Conservation (phyloP, 1,140 invertebrate genomes). For the Lordiphosa clarofinis region DNA sequence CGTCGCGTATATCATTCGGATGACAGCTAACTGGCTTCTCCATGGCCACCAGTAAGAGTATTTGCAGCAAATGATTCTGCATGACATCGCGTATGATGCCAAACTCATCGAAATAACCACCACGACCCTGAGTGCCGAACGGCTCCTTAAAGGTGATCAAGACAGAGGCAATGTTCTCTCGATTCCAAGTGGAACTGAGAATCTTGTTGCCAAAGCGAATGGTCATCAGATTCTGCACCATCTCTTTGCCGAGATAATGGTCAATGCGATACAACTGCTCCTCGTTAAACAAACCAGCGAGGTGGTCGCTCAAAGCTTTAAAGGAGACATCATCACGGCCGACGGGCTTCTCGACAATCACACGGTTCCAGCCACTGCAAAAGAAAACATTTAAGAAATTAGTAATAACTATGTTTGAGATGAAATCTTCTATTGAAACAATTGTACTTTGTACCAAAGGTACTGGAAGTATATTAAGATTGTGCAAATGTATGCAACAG, state of each 20-base stretch:
- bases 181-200: conserved; percentile 94
- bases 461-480: too few species aligned
- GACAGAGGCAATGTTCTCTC: conserved; percentile 96
- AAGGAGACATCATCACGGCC: conserved; percentile 94
- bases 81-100: conserved; percentile 99
- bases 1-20: conserved; percentile 98
- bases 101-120: conserved; percentile 99
- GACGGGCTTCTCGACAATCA: conserved; percentile 99
- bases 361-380: conserved; percentile 93
- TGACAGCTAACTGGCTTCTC: conserved; percentile 96
- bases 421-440: too few species aligned
- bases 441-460: too few species aligned
- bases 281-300: conserved; percentile 94
- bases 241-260: conserved; percentile 99
- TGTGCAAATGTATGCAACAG: too few species aligned
- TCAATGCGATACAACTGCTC: conserved; percentile 99
- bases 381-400: conserved; percentile 9
- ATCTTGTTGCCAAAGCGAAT: conserved; percentile 93
- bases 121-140: conserved; percentile 98
- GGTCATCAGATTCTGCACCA: conserved; percentile 99
- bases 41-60: conserved; percentile 98
- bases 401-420: not conserved
- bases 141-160: conserved; percentile 99
- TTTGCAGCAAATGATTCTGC: conserved; percentile 99
- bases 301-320: conserved; percentile 91